Conservation (phyloP, 2,888 invertebrate species). For the Zootermopsis nevadensis region DNA sequence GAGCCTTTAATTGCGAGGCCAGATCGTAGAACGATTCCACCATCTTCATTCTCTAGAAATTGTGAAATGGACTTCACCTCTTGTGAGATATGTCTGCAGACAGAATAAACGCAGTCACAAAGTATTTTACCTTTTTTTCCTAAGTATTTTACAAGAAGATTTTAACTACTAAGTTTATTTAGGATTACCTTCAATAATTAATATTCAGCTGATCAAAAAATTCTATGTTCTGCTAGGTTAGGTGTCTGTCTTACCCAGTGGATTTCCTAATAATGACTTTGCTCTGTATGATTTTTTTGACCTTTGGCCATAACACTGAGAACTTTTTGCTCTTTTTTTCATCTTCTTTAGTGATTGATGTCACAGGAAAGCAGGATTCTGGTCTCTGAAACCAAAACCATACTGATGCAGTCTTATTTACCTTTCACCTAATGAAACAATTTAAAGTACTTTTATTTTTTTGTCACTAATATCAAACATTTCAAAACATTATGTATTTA, state of each 20-base stretch:
- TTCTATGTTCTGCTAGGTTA: no score
- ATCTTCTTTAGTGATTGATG: constrained; percentile 39
- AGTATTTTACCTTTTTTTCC: neutral
- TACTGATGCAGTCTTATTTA: neutral
- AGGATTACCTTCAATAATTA: no score
- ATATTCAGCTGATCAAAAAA: no score
- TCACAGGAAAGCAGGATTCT: constrained; percentile 40
- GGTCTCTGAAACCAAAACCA: constrained; percentile 43
- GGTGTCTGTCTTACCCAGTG: constrained; percentile 45
- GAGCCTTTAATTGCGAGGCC: constrained; percentile 67
- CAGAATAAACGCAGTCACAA: neutral
- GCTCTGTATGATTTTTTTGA: constrained; percentile 49
- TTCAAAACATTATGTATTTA: no score
- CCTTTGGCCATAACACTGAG: constrained; percentile 52
- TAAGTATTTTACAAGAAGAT: neutral
- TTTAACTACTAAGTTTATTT: neutral
- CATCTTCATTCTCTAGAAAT: constrained; percentile 42
- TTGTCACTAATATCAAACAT: no score
- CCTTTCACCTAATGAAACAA: no score
- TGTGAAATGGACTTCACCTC: constrained; percentile 48
- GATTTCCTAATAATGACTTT: constrained; percentile 46
- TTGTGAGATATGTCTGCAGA: constrained; percentile 45
- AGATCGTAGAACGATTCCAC: constrained; percentile 27
- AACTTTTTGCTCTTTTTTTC: constrained; percentile 33
- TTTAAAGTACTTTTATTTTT: no score